These are phyloP conservation scores for Antheraea pernyi DNA, from an alignment of 1,140 invertebrate species.

Conservation along the genomic window DNA sequence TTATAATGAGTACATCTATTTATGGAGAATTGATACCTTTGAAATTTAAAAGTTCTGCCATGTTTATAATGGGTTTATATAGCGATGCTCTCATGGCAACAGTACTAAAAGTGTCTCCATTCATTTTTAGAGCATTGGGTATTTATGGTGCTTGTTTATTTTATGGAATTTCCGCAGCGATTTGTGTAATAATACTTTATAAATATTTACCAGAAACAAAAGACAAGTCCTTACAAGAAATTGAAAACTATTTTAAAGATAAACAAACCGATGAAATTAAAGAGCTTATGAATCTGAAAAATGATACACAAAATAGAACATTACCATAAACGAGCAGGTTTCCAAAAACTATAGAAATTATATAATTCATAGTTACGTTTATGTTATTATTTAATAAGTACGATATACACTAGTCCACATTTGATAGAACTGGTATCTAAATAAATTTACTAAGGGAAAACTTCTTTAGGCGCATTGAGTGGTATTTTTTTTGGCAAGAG, in stretches of 20 bases:
- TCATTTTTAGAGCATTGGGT: conserved; percentile 21
- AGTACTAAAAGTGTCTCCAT: conserved; percentile 30
- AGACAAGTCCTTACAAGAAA: conserved; percentile 37
- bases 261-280: conserved; percentile 12
- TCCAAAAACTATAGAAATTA: background rate
- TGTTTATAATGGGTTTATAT: conserved; percentile 19
- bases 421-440: background rate
- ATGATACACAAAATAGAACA: conserved; percentile 10
- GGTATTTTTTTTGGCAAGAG: too few species aligned
- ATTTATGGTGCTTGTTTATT: conserved; percentile 30
- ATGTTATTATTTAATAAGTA: background rate
- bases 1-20: conserved; percentile 34
- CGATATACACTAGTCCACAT: conserved; percentile 7
- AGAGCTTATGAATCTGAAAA: conserved; percentile 14
- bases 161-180: conserved; percentile 22
- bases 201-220: conserved; percentile 38
- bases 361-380: background rate
- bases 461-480: too few species aligned
- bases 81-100: conserved; percentile 26
- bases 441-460: background rate
- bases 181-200: conserved; percentile 26
- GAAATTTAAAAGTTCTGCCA: conserved; percentile 26
- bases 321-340: background rate
- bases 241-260: conserved; percentile 30
- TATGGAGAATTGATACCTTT: conserved; percentile 34